Conservation (phyloP, 2,113 vertebrate genomes). For the Ariopsis seemanni region DNA sequence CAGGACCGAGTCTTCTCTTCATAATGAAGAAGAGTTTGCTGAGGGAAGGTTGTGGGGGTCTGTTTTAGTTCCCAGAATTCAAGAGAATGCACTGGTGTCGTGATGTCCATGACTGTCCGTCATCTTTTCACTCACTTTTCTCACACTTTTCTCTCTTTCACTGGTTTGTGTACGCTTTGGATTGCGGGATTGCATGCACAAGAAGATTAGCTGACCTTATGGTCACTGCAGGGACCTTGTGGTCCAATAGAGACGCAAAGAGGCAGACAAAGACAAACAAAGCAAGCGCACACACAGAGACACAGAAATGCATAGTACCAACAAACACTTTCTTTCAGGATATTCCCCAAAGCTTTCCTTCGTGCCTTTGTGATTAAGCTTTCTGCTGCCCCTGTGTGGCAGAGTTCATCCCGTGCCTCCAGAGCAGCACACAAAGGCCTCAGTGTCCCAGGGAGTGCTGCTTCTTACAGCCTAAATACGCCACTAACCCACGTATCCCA, state of each 20-base stretch:
- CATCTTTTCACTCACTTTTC: conserved; percentile 66
- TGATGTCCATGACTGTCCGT: conserved; percentile 71
- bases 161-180: conserved; percentile 54
- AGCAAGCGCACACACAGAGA: conserved; percentile 22
- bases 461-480: conserved; percentile 29
- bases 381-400: conserved; percentile 55
- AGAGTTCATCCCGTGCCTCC: conserved; percentile 43
- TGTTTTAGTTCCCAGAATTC: conserved; percentile 71
- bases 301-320: conserved; percentile 58
- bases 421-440: conserved; percentile 46
- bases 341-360: conserved; percentile 32
- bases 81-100: conserved; percentile 69
- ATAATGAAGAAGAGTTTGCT: conserved; percentile 65
- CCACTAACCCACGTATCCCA: conserved; percentile 42
- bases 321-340: conserved; percentile 47
- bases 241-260: conserved; percentile 18
- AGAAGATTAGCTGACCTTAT: conserved; percentile 70
- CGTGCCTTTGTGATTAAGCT: conserved; percentile 35
- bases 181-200: conserved; percentile 58
- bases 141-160: conserved; percentile 46
- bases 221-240: conserved; percentile 34
- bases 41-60: conserved; percentile 20
- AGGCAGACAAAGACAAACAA: conserved; percentile 41
- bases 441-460: conserved; percentile 28
- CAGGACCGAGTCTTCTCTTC: conserved; percentile 30